Conservation (phyloP, 2,113 vertebrate species). For the Prunella himalayana region DNA sequence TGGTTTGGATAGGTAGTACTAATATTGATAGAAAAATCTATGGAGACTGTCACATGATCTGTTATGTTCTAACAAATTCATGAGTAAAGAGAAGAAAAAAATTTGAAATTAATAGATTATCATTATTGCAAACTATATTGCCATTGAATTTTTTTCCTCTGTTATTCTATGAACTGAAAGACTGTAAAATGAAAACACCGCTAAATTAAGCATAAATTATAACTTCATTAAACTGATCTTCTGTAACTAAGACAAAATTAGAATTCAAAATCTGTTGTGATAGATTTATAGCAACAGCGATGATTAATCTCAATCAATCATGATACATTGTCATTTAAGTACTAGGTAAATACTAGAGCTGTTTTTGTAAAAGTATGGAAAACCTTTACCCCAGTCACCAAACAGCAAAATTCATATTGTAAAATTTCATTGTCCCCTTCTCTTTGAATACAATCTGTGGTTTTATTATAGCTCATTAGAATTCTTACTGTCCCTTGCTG, state of each 20-base stretch:
- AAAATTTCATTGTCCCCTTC: neutral
- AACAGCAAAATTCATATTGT: neutral
- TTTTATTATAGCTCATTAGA: neutral
- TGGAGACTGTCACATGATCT: neutral
- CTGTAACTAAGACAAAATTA: constrained; percentile 1
- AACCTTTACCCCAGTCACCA: neutral
- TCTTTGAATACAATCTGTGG: neutral
- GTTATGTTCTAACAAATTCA: neutral
- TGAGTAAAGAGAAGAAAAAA: neutral
- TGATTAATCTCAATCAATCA: neutral
- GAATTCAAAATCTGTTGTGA: neutral
- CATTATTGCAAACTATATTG: neutral
- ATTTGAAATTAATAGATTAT: neutral
- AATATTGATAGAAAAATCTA: neutral
- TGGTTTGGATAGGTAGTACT: neutral
- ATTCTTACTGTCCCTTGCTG: neutral
- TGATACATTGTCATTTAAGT: neutral
- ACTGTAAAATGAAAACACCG: neutral
- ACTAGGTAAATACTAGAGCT: neutral
- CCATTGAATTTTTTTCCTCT: neutral
- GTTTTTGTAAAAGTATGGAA: neutral
- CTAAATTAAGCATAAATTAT: neutral
- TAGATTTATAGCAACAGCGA: neutral
- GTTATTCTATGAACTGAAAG: neutral
- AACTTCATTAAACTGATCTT: neutral